These are phyloP conservation scores for Penaeus japonicus DNA, from an alignment of 1,140 invertebrate species.

Conservation along the genomic window DNA sequence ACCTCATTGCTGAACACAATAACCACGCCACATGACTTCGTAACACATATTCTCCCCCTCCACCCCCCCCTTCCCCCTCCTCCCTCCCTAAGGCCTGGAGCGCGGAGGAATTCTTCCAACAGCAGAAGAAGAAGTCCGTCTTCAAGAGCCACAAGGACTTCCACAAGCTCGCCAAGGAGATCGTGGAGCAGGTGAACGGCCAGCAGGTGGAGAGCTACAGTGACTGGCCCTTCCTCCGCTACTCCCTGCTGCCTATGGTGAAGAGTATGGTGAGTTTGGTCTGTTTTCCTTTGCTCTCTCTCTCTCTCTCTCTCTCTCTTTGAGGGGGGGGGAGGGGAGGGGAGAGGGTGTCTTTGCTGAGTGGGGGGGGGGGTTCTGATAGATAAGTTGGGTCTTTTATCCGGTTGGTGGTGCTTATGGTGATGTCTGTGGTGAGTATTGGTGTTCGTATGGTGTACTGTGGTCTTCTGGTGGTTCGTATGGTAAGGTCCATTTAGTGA, in stretches of 20 bases:
- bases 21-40: not conserved
- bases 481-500: too few species aligned
- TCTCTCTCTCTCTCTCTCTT: too few species aligned
- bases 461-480: too few species aligned
- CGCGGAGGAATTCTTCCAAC: constrained; percentile 40
- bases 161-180: constrained; percentile 29
- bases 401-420: too few species aligned
- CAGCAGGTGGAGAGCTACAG: constrained; percentile 30
- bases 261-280: constrained; percentile 3
- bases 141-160: constrained; percentile 42
- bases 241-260: constrained; percentile 29
- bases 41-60: not conserved
- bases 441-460: too few species aligned
- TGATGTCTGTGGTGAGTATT: too few species aligned
- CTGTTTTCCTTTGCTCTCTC: too few species aligned
- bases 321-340: too few species aligned
- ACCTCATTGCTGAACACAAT: too few species aligned
- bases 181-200: constrained; percentile 9
- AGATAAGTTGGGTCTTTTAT: too few species aligned
- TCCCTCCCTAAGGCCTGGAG: not conserved
- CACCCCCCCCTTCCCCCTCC: not conserved
- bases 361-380: too few species aligned
- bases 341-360: too few species aligned
- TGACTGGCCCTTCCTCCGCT: constrained; percentile 28
- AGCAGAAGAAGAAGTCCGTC: constrained; percentile 12